Evolutionary conservation across 2,888 invertebrate genomes (phyloP), one percentile per base, ranked within the genome.

Genomic region (Spodoptera picta): DNA sequence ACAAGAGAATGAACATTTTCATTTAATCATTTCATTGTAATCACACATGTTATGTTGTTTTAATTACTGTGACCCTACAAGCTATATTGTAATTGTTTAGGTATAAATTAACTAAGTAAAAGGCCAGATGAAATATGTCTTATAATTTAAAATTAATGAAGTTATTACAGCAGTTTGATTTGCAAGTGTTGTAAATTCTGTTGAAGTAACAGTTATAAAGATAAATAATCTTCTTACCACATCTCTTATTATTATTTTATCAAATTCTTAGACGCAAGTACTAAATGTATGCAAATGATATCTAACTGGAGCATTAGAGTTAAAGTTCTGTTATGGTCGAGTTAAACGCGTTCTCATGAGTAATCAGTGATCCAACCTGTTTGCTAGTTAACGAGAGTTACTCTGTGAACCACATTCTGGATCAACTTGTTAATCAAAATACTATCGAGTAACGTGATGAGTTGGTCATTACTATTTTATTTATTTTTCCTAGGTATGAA

Each of bases 341-440:
- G 73, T 73, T 59, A 73, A 70, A 73, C 71, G 49, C 53, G 73
- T 73, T 68, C 31, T 49, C 12, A 14, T 56, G 45, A 54, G 58
- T 71, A 10, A 51, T 42, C 53, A 24, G 58, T 67, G 45, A 62
- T 52, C 58, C 58, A 73, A 71, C 62, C 73, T 47, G 70, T 70
- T 72, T 58, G 36, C 45, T 24, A 51, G 57, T 70, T 48, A 49
- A 54, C 43, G 36, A 69, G 41, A 9, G 36, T 42, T 57, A 43
- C 56, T 43, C 27, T 31, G 53, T 53, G 65, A 58, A 53, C 27
- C 50, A 46, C 12, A 61, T 12, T 69, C 62, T 36, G 42, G 10
- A 61, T 47, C 23, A 23, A 51, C 48, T 42, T 48, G 27, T n/a
- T 45, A 31, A 42, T 6, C 19, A 10, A 12, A 10, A 51, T 52